phyloP scores from a whole-genome alignment of 2,888 invertebrate species.

The Melanostoma mellinum region DNA sequence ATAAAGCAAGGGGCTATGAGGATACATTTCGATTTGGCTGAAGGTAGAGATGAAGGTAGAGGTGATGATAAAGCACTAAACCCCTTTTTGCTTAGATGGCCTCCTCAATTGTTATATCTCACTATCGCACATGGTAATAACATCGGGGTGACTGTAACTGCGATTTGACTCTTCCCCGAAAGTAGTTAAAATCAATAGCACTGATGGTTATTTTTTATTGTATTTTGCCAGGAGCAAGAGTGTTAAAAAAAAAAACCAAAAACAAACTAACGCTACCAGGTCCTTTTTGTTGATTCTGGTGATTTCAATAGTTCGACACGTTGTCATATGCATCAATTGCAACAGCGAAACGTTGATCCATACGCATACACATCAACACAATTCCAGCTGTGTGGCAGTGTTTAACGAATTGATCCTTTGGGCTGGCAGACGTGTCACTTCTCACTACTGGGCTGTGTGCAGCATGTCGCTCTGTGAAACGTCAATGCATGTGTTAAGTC shows the following conservation, averaged over 20 bases:
- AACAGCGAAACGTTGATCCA: constrained; percentile 33
- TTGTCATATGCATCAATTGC: constrained; percentile 64
- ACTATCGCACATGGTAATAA: constrained; percentile 51
- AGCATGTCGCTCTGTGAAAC: constrained; percentile 32
- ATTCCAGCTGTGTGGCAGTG: neutral
- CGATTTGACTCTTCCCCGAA: constrained; percentile 26
- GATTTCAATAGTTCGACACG: constrained; percentile 52
- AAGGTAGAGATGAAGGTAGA: neutral
- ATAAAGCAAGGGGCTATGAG: constrained; percentile 6
- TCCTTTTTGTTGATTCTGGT: constrained; percentile 35
- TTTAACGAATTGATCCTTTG: constrained; percentile 49
- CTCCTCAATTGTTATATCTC: constrained; percentile 64
- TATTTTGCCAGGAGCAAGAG: neutral
- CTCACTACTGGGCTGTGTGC: neutral
- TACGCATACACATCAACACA: neutral
- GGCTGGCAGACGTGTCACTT: constrained; percentile 59
- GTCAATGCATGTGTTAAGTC: constrained; percentile 59
- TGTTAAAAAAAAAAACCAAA: neutral
- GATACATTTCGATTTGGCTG: neutral
- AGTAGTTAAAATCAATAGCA: constrained; percentile 66
- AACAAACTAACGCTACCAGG: neutral
- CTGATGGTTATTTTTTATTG: constrained; percentile 23
- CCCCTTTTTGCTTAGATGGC: constrained; percentile 45
- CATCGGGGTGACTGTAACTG: constrained; percentile 38
- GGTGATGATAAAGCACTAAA: neutral